Conservation (phyloP, 2,797 vertebrate species). For the Steatocranus sp. region DNA sequence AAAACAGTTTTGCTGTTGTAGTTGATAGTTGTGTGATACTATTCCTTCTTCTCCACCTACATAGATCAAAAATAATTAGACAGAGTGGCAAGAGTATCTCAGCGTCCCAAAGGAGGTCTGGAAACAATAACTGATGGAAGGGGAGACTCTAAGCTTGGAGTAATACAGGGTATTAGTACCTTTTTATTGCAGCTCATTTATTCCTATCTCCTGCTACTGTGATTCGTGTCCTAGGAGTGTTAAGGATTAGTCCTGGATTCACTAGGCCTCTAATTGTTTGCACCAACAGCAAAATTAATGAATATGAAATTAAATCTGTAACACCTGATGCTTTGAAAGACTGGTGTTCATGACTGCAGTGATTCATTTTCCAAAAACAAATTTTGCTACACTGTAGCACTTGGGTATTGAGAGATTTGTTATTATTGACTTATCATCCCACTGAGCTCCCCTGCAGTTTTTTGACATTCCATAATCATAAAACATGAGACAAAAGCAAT, state of each 20-base stretch:
- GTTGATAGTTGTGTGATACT: background rate
- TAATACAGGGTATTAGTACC: constrained; percentile 64
- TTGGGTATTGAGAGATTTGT: constrained; percentile 19
- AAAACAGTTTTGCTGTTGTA: background rate
- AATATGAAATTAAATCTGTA: constrained; percentile 44
- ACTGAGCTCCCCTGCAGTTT: background rate
- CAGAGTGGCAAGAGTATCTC: constrained; percentile 7
- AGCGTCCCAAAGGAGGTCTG: constrained; percentile 27
- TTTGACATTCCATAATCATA: background rate
- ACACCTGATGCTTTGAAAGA: constrained; percentile 44
- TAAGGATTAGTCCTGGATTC: constrained; percentile 64
- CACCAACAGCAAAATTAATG: constrained; percentile 58
- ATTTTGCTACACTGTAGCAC: constrained; percentile 1
- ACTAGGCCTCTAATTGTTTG: constrained; percentile 53
- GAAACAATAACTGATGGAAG: constrained; percentile 29
- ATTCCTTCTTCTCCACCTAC: background rate
- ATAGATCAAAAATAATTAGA: constrained; percentile 40
- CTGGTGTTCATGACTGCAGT: background rate
- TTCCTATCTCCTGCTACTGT: constrained; percentile 49
- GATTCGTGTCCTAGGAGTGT: constrained; percentile 61
- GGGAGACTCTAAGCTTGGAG: constrained; percentile 41
- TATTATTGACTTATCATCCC: constrained; percentile 24
- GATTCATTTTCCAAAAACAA: constrained; percentile 27
- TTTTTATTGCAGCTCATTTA: constrained; percentile 70
- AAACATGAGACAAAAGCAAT: background rate